Conservation (phyloP, 1,140 invertebrate species). For the Pseudomyrmex dendroicus region DNA sequence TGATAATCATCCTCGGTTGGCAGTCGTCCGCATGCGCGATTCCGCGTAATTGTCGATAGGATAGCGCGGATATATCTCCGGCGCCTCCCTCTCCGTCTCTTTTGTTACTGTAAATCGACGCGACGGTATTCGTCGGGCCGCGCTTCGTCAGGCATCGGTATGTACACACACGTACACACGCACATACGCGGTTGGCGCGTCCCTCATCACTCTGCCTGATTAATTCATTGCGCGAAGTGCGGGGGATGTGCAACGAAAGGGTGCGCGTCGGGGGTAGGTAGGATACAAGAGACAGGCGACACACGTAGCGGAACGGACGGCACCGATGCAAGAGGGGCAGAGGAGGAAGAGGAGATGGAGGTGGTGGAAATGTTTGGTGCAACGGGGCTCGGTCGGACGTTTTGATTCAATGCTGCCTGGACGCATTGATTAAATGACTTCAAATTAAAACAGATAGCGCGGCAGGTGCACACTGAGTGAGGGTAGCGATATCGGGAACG, state of each 20-base stretch:
- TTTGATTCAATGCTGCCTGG: constrained; percentile 73
- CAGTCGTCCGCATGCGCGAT: background rate
- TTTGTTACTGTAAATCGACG: constrained; percentile 59
- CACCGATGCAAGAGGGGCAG: constrained; percentile 11
- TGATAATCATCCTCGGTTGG: background rate
- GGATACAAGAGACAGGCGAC: constrained; percentile 43
- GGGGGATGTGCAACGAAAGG: constrained; percentile 29
- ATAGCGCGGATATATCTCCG: background rate
- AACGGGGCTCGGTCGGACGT: constrained; percentile 63
- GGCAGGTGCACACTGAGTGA: constrained; percentile 59
- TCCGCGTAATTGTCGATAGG: constrained; percentile 29
- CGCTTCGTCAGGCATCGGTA: constrained; percentile 60
- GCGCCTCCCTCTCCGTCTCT: constrained; percentile 37
- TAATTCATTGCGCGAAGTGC: constrained; percentile 71
- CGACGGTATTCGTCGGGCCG: constrained; percentile 49
- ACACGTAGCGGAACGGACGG: constrained; percentile 6
- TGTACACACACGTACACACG: constrained; percentile 45
- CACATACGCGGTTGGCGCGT: constrained; percentile 47
- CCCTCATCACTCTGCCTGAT: constrained; percentile 75
- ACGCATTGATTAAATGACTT: constrained; percentile 77
- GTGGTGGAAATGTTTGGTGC: constrained; percentile 55
- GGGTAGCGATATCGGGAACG: constrained; percentile 30
- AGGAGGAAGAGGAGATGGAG: background rate
- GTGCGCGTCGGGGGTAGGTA: constrained; percentile 1
- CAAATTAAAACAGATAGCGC: constrained; percentile 73